Base-by-base conservation (phyloP, 2,113 vertebrate species). In the Cololabis saira region DNA sequence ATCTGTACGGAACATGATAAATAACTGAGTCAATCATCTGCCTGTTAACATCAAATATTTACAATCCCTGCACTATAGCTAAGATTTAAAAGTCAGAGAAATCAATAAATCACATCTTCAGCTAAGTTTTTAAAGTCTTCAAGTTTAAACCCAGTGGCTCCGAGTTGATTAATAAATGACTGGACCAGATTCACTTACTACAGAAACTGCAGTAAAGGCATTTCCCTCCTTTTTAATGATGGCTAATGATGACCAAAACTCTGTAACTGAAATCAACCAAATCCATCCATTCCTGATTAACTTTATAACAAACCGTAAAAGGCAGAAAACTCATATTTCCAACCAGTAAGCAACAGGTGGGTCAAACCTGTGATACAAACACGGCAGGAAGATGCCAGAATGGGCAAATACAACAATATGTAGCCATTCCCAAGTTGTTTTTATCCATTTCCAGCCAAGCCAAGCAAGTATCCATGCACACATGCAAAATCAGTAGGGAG, bases 1-100 rank as follows among this genome's bases (percentile, higher is more conserved):
- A 17, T 41, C 5, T 13, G n/a, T 48, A 15, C 27, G 14, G 17
- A 61, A 59, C 33, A 48, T 37, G 33, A 37, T 48, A 12, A 3
- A 61, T 18, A 12, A 37, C 24, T 18, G 22, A 27, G n/a, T 12
- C 15, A 33, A 61, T 47, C 10, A 43, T 45, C 11, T 17, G 14
- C n/a, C 24, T 19, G 17, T 8, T 59, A 12, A 13, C 18, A 58
- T 58, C 11, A 44, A 59, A 59, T 44, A 59, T 45, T 59, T 12
- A 59, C 9, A 57, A 43, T 44, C 9, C 41, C 21, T 24, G 16
- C 15, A 44, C 37, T 42, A 40, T 18, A 22, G 3, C 24, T 27
- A 27, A 27, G 5, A 27, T 27, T 27, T 27, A 27, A 27, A 27
- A 27, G 56, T 58, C 56, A 59, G 56, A 59, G 10, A 44, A 59